Percentiles rank a stretch among this genome's conserved stretches.
Conservation (phyloP, 2,113 vertebrate species). For the Spermophilus dauricus region DNA sequence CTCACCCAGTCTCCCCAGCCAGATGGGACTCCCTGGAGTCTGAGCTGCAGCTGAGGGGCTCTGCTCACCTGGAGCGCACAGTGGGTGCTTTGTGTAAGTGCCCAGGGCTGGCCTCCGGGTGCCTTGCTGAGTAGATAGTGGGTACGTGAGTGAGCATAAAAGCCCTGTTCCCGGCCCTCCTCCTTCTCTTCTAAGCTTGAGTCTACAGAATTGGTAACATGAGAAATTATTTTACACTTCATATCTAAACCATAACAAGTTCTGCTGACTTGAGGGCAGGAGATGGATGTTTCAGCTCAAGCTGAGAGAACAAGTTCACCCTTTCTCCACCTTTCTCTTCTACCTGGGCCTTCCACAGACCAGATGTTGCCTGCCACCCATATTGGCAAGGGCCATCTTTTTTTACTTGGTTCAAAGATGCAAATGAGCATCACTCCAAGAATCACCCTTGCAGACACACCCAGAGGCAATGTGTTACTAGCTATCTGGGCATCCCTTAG, state of each 20-base stretch:
- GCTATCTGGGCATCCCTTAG: neutral
- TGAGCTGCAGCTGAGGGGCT: neutral
- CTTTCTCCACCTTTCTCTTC: neutral
- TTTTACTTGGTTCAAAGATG: no score
- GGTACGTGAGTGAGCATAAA: neutral
- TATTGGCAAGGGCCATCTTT: neutral
- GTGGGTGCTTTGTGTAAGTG: no score
- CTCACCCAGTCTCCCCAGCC: neutral
- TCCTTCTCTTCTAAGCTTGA: neutral
- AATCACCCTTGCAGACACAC: neutral
- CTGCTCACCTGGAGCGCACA: neutral
- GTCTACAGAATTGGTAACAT: neutral
- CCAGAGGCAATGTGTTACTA: neutral
- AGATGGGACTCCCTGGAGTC: neutral
- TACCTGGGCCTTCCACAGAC: neutral
- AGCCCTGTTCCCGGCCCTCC: no score
- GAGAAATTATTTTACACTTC: neutral
- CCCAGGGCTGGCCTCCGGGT: accelerated
- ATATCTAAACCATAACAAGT: no score
- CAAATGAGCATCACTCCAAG: neutral
- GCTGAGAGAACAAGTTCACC: neutral
- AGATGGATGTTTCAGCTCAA: neutral
- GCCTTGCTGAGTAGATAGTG: neutral
- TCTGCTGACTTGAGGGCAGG: no score
- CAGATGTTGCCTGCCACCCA: neutral